These are phyloP conservation scores for Hippoglossus stenolepis DNA, from an alignment of 2,113 vertebrate genomes.

Conservation along the genomic window DNA sequence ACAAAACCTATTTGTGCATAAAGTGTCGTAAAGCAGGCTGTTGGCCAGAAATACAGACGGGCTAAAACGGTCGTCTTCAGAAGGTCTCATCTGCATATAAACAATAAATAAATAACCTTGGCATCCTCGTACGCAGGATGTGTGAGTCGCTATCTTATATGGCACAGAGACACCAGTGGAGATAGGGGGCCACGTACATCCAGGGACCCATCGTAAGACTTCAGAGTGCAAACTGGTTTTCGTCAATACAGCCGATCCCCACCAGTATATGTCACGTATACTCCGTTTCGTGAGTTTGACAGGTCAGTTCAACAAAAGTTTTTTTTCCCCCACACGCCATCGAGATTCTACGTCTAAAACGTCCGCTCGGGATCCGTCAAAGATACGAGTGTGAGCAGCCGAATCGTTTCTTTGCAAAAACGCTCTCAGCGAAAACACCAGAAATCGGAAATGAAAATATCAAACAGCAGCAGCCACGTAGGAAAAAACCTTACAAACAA, in stretches of 20 bases:
- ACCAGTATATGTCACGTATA: background rate
- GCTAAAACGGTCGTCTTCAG: slow-evolving; percentile 61
- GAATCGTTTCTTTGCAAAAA: slow-evolving; percentile 2
- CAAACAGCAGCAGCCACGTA: slow-evolving; percentile 50
- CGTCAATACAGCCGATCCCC: slow-evolving; percentile 41
- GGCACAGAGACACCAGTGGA: slow-evolving; percentile 50
- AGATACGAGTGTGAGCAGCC: slow-evolving; percentile 18
- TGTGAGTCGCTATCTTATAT: slow-evolving; percentile 37
- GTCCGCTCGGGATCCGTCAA: slow-evolving; percentile 13
- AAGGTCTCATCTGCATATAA: slow-evolving; percentile 56
- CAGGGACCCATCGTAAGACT: slow-evolving; percentile 76
- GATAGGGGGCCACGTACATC: slow-evolving; percentile 48
- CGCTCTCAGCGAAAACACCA: slow-evolving; percentile 7
- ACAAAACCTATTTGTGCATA: slow-evolving; percentile 59
- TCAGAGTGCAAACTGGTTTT: slow-evolving; percentile 71
- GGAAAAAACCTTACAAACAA: slow-evolving; percentile 36
- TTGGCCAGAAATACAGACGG: slow-evolving; percentile 49
- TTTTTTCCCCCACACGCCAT: background rate
- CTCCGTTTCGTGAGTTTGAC: background rate
- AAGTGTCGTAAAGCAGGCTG: slow-evolving; percentile 52
- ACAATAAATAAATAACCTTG: slow-evolving; percentile 62
- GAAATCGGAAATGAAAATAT: slow-evolving; percentile 39
- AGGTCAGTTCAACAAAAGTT: slow-evolving; percentile 30
- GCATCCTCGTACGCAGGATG: slow-evolving; percentile 43
- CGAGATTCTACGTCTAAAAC: background rate